Evolutionary conservation across 2,113 vertebrate species (phyloP).

Genomic region (Halcyon senegalensis): DNA sequence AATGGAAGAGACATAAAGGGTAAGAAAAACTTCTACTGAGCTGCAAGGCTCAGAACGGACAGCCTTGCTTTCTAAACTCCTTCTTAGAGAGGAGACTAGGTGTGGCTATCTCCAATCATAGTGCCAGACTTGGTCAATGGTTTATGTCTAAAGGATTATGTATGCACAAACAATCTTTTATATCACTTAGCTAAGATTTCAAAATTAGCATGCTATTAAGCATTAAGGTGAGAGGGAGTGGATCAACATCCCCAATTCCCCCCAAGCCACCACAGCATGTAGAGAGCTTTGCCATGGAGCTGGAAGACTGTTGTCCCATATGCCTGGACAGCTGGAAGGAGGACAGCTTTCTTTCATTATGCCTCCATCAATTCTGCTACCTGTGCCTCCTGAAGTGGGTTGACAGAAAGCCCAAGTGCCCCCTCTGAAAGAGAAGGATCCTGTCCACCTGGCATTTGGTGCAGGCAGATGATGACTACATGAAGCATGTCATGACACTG

Average conservation of each 20-base stretch:
- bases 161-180: no score
- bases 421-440: background rate
- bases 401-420: background rate
- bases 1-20: no score
- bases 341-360: background rate
- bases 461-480: background rate
- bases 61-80: background rate
- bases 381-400: background rate
- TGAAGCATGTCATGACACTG: background rate
- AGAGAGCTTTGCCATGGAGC: background rate
- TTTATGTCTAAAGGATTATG: background rate
- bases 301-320: background rate
- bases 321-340: background rate
- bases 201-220: background rate
- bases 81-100: background rate
- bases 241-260: background rate
- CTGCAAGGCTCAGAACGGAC: no score
- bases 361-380: background rate
- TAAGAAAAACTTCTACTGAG: no score
- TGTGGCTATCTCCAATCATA: background rate
- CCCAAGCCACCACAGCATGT: fast-evolving
- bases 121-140: background rate
- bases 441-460: background rate
- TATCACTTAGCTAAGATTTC: background rate
- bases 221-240: no score